phyloP scores from a whole-genome alignment of 2,113 vertebrate genomes.

The Arizona elegans region DNA sequence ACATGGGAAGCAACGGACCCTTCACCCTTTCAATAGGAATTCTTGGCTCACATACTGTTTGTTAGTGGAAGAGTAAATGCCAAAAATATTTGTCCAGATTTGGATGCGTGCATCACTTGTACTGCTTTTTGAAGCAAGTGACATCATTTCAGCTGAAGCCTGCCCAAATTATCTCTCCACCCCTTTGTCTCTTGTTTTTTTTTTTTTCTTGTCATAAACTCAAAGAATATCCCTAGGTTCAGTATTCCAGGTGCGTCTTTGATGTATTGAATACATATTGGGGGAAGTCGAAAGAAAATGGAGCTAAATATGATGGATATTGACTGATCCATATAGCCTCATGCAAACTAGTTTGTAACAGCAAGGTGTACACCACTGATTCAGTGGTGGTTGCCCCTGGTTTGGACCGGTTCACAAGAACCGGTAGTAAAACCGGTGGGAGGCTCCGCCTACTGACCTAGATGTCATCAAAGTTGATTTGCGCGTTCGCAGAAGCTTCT shows the following conservation, averaged over 20 bases:
- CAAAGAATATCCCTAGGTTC: not conserved
- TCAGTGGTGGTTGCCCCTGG: too few species aligned
- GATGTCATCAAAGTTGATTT: too few species aligned
- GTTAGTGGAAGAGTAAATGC: not conserved
- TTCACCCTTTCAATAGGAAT: not conserved
- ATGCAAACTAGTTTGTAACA: not conserved
- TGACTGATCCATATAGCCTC: not conserved
- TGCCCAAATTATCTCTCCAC: not conserved
- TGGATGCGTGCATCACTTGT: not conserved
- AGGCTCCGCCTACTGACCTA: too few species aligned
- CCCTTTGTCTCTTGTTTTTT: not conserved
- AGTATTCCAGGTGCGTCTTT: not conserved
- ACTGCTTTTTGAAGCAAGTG: accelerated
- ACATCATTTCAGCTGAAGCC: accelerated
- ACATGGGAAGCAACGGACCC: not conserved
- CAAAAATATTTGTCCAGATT: not conserved
- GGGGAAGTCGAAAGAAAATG: not conserved
- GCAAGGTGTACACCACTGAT: not conserved
- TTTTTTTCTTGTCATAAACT: not conserved
- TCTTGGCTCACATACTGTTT: not conserved
- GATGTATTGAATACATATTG: not conserved
- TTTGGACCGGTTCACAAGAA: too few species aligned
- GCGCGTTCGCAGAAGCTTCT: too few species aligned
- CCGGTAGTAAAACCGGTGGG: too few species aligned
- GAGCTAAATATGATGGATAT: not conserved